Evolutionary conservation across 2,797 vertebrate genomes (phyloP).

Genomic region (Oreortyx pictus): DNA sequence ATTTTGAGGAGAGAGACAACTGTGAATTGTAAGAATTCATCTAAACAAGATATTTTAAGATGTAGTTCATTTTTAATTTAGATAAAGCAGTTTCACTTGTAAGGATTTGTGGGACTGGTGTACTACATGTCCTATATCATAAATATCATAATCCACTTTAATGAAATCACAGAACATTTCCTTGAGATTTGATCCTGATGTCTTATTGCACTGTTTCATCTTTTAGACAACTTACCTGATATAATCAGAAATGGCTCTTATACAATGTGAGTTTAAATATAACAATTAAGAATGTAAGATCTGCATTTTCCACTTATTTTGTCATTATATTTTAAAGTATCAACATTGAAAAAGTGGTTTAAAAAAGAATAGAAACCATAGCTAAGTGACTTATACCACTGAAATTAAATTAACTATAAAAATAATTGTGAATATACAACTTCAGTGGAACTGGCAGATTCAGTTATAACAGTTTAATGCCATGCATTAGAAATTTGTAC

Average conservation of each 20-base stretch:
- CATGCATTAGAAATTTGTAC: neutral
- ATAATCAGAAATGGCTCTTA: conserved; percentile 49
- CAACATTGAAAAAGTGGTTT: neutral
- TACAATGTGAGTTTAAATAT: neutral
- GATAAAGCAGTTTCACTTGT: neutral
- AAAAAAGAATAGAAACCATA: neutral
- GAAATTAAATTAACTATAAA: neutral
- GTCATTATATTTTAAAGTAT: neutral
- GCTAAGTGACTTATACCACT: neutral
- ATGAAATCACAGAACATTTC: conserved; percentile 69
- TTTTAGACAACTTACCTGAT: conserved; percentile 49
- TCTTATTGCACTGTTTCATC: conserved; percentile 54
- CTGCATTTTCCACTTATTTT: neutral
- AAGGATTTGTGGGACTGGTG: neutral
- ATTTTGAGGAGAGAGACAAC: neutral
- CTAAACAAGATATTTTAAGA: neutral
- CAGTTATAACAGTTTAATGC: neutral
- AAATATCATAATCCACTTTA: conserved; percentile 41
- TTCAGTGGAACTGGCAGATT: neutral
- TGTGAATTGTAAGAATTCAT: neutral
- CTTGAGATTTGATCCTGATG: conserved; percentile 49
- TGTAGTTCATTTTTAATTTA: neutral
- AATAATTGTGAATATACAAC: neutral
- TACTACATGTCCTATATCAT: neutral
- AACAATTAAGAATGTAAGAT: neutral